Conservation (phyloP, 2,888 invertebrate genomes). For the Volucella inanis region DNA sequence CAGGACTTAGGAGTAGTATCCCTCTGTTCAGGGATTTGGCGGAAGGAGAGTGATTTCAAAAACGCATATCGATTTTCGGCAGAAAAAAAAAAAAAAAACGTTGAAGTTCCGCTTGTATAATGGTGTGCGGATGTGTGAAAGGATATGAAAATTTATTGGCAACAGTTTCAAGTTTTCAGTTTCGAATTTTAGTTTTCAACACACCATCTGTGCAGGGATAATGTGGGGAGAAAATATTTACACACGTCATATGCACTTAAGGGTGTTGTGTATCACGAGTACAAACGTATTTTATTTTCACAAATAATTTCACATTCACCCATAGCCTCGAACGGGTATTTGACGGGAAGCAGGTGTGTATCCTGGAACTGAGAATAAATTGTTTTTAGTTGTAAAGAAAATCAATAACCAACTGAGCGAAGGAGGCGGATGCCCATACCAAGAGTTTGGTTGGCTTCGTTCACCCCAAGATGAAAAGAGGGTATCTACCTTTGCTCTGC, state of each 20-base stretch:
- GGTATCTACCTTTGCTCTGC: background rate
- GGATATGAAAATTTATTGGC: too few relatives aligned
- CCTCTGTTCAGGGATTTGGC: background rate
- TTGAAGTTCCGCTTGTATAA: background rate
- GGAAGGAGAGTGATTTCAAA: background rate
- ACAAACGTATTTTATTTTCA: background rate
- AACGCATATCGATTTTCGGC: slow-evolving; percentile 16
- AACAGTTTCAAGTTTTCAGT: too few relatives aligned
- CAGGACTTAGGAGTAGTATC: too few relatives aligned
- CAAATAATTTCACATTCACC: background rate
- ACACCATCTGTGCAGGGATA: too few relatives aligned
- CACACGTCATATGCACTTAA: slow-evolving; percentile 14
- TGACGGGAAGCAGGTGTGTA: background rate
- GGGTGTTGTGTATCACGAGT: background rate
- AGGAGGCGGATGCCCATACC: background rate
- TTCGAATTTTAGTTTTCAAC: too few relatives aligned
- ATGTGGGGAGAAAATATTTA: background rate
- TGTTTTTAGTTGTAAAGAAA: background rate
- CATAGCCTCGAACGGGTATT: background rate
- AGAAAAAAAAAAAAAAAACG: background rate
- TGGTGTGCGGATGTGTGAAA: too few relatives aligned
- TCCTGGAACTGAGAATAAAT: too few relatives aligned
- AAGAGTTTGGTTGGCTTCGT: background rate
- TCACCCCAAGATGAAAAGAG: background rate
- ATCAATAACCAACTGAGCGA: slow-evolving; percentile 16